Base-by-base conservation (phyloP, 2,797 vertebrate genomes). In the Pipistrellus kuhlii region DNA sequence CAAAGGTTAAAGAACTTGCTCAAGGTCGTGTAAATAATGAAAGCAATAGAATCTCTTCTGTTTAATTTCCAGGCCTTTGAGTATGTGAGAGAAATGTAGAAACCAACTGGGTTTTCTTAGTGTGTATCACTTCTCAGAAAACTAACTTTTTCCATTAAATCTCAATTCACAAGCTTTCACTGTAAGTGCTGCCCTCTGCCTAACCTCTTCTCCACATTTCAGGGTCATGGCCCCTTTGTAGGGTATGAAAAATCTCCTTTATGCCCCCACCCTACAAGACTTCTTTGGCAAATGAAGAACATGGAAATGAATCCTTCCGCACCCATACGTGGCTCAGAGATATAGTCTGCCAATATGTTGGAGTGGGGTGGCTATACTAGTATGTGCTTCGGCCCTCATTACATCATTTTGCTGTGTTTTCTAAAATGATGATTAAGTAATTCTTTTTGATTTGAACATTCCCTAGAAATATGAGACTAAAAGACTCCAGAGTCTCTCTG, bases 1-100 rank as follows among this genome's bases (percentile, higher is more conserved):
- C 25, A 57, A 73, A 95, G 55, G 6, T 62, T 89, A 94, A 91
- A 85, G 64, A 46, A 94, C 27, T 93, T 76, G 15, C 17, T 86
- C 76, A 85, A 81, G 62, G 59, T 55, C 27, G 5, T 57, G 51
- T 66, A 91, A 83, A 94, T 87, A 89, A 85, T 41, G 59, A 96
- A 91, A 85, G 41, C 18, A 41, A 66, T 38, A 73, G 83, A 82
- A 73, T 35, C 55, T 30, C 25, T 69, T 77, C 53, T 85, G 71
- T 71, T 85, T 72, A 13, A 78, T 88, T 85, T 78, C 57, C 81
- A 44, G 18, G 38, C 62, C 38, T 91, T 92, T 82, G 69, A 73
- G 30, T 44, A 38, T 53, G 27, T 38, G 13, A 69, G 13, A 89
- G 64, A 87, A 91, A 83, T 86, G 84, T 80, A 94, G 25, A 6